phyloP scores from a whole-genome alignment of 2,797 vertebrate species.

The Phylloscopus collybita region DNA sequence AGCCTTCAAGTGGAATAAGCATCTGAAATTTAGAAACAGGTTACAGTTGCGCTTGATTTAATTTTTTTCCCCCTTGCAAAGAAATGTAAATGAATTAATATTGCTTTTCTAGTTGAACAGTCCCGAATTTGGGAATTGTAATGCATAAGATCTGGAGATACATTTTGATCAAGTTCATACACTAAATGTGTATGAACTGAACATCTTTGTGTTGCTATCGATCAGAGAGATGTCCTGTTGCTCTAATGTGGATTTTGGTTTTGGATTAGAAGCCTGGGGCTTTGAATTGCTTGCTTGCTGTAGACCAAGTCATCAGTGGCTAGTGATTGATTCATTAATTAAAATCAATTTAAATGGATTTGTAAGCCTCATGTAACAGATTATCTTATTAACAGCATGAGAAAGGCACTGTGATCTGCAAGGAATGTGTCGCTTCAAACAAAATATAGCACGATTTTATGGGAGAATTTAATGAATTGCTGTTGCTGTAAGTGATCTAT shows the following conservation, averaged over 20 bases:
- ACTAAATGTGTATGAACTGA: slow-evolving; percentile 35
- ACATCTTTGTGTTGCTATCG: slow-evolving; percentile 52
- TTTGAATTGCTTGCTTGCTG: slow-evolving; percentile 70
- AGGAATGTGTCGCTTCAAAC: slow-evolving; percentile 72
- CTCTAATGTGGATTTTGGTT: slow-evolving; percentile 70
- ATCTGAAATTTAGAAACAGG: background rate
- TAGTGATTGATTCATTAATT: slow-evolving; percentile 83
- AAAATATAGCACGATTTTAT: slow-evolving; percentile 34
- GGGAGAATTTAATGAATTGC: slow-evolving; percentile 43
- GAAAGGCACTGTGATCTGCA: slow-evolving; percentile 66
- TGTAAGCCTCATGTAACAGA: slow-evolving; percentile 79
- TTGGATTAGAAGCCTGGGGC: slow-evolving; percentile 69
- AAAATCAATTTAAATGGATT: slow-evolving; percentile 85
- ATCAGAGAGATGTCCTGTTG: slow-evolving; percentile 62
- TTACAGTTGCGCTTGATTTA: background rate
- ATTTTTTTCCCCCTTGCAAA: slow-evolving; percentile 36
- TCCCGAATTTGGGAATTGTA: background rate
- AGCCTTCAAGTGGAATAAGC: background rate
- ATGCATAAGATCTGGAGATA: slow-evolving; percentile 34
- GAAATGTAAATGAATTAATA: slow-evolving; percentile 52
- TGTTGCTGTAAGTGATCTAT: slow-evolving; percentile 33
- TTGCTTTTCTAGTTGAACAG: slow-evolving; percentile 11
- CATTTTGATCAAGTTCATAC: slow-evolving; percentile 27
- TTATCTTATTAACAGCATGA: slow-evolving; percentile 78
- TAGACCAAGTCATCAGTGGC: slow-evolving; percentile 68